These are phyloP conservation scores for Ptychochromis oligacanthus DNA, from an alignment of 2,113 vertebrate genomes.

Conservation along the genomic window DNA sequence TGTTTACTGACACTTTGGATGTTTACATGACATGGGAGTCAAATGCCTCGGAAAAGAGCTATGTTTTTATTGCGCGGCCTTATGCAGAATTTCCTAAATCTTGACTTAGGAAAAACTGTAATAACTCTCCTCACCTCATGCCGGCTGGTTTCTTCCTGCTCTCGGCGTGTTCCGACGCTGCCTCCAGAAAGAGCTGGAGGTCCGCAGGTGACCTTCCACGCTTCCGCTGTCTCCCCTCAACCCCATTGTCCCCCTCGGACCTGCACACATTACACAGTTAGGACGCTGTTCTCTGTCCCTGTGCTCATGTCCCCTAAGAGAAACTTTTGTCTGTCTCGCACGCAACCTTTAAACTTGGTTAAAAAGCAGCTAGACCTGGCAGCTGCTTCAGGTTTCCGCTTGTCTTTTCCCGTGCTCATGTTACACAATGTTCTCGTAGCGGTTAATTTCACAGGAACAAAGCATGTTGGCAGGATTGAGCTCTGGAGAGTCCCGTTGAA, in stretches of 20 bases:
- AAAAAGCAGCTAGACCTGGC: not conserved
- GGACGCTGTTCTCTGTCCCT: not conserved
- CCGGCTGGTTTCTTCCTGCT: constrained; percentile 52
- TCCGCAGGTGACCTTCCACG: constrained; percentile 38
- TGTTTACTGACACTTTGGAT: too few relatives aligned
- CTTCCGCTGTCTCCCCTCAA: constrained; percentile 48
- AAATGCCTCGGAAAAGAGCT: too few relatives aligned
- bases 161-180: constrained; percentile 48
- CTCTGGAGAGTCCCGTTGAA: not conserved
- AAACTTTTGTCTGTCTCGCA: not conserved
- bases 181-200: constrained; percentile 49
- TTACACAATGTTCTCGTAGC: not conserved
- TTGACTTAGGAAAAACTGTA: too few relatives aligned
- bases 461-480: not conserved
- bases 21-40: too few relatives aligned
- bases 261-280: constrained; percentile 31
- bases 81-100: too few relatives aligned
- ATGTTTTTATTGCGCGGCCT: too few relatives aligned
- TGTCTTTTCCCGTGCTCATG: not conserved
- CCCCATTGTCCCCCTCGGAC: constrained; percentile 64
- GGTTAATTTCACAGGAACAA: not conserved
- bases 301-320: not conserved
- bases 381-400: not conserved
- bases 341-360: not conserved
- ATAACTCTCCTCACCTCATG: not conserved